Evolutionary conservation across 1,140 invertebrate genomes (phyloP).

Genomic region (Drosophila willistoni): DNA sequence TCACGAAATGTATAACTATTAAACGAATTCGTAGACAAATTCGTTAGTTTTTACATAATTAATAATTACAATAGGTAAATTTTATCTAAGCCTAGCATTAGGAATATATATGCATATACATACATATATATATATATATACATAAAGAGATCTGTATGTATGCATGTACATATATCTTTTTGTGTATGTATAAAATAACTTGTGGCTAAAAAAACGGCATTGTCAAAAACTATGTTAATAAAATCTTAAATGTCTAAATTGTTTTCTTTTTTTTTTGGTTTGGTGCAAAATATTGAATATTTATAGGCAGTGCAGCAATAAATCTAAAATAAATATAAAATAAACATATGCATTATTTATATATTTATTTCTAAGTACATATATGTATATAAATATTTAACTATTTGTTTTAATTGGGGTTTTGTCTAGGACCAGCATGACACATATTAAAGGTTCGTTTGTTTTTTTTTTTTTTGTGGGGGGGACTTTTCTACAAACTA

Average conservation of each 20-base stretch:
- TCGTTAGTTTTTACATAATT: too few relatives aligned
- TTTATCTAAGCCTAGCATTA: background rate
- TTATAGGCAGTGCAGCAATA: conserved; percentile 48
- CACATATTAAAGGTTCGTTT: conserved; percentile 9
- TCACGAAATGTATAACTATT: conserved; percentile 34
- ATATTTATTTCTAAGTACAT: background rate
- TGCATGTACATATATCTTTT: conserved; percentile 10
- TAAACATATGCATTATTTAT: conserved; percentile 15
- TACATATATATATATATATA: conserved; percentile 8
- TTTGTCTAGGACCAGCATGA: conserved; percentile 55
- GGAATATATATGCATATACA: conserved; percentile 8
- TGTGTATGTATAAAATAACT: conserved; percentile 48
- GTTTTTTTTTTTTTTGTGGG: background rate
- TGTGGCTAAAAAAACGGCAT: conserved; percentile 66
- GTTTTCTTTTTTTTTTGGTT: conserved; percentile 17
- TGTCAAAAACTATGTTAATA: conserved; percentile 63
- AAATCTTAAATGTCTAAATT: conserved; percentile 54
- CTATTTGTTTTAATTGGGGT: conserved; percentile 33
- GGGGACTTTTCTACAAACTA: conserved; percentile 40
- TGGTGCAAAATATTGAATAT: conserved; percentile 19
- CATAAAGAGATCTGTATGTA: background rate
- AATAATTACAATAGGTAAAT: conserved; percentile 1
- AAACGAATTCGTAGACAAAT: background rate
- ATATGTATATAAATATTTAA: conserved; percentile 10
- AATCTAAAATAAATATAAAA: conserved; percentile 31